These are phyloP conservation scores for Caenorhabditis virilis DNA, from an alignment of 2,888 invertebrate species.

Conservation along the genomic window DNA sequence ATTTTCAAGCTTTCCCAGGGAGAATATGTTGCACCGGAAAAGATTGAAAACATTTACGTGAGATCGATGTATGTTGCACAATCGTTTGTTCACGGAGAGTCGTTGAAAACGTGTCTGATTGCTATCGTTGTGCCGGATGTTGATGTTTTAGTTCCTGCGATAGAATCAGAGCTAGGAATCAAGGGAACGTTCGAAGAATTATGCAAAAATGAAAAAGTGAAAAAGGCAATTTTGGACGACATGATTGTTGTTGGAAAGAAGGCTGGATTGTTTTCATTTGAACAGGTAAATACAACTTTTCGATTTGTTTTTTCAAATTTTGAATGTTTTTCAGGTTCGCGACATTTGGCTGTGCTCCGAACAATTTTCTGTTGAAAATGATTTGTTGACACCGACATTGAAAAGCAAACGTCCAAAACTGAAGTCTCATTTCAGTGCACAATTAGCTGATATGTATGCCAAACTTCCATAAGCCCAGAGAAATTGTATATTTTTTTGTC, in stretches of 20 bases:
- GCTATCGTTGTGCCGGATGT: conserved; percentile 89
- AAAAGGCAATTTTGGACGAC: conserved; percentile 85
- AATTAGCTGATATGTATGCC: conserved; percentile 57
- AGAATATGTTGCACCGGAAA: conserved; percentile 97
- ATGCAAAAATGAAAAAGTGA: conserved; percentile 74
- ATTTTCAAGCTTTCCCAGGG: conserved; percentile 96
- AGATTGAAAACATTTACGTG: conserved; percentile 93
- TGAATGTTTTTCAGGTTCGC: conserved; percentile 72
- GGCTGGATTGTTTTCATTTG: conserved; percentile 90
- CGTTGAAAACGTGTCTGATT: conserved; percentile 87
- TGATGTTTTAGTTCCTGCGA: conserved; percentile 53
- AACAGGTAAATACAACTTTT: conserved; percentile 79
- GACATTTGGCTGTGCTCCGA: conserved; percentile 92
- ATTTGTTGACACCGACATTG: conserved; percentile 90
- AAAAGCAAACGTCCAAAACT: conserved; percentile 84
- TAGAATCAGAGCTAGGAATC: conserved; percentile 44
- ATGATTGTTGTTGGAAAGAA: conserved; percentile 87
- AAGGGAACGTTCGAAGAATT: conserved; percentile 52
- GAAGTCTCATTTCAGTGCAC: conserved; percentile 52
- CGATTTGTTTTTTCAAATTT: not conserved
- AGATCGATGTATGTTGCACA: conserved; percentile 89
- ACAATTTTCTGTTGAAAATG: conserved; percentile 93
- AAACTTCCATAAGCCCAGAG: conserved; percentile 39
- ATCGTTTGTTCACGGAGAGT: conserved; percentile 94
- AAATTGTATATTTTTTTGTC: no score